Evolutionary conservation across 2,888 invertebrate genomes (phyloP), one percentile per base, ranked within the genome.

Genomic region (Troilus luridus): DNA sequence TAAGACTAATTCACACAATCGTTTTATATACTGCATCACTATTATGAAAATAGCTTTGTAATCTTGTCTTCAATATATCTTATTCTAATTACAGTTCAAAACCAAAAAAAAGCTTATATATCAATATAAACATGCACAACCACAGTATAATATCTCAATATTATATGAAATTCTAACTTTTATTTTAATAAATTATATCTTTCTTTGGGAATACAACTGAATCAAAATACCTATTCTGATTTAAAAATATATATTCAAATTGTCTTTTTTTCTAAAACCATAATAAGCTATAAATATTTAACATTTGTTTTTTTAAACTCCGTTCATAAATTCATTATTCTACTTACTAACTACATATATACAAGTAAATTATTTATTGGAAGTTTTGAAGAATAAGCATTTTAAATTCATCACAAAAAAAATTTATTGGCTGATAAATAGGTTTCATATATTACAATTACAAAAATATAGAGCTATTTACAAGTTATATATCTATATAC

Each of bases 191-290:
- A 24, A 41, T 41, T 41, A 27, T 41, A 41, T 77, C 17, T 77
- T 77, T 77, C 17, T 77, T 77, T 41, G 14, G 41, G 7, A 14
- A 41, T 77, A 77, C 19, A 77, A 41, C 41, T 41, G 72, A 77
- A 77, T 77, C 72, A 77, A 77, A 77, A 77, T 77, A 77, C 72
- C 72, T 77, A 77, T 77, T 77, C 27, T 77, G 72, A 17, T 17
- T 64, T 60, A 9, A 64, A 67, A 27, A 67, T 59, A 67, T 14
- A 67, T 24, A 27, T 41, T 77, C 27, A 27, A 77, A 41, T 19
- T 77, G 27, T 9, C 27, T 77, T 41, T 14, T 41, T 27, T 41
- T 77, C 8, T 19, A 77, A 77, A 77, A 41, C 41, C 72, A 41
- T 77, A 77, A 77, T 77, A 41, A 41, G 12, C 14, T 77, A 77